Base-by-base conservation (phyloP, 2,888 invertebrate genomes). In the Melinaea marsaeus region DNA sequence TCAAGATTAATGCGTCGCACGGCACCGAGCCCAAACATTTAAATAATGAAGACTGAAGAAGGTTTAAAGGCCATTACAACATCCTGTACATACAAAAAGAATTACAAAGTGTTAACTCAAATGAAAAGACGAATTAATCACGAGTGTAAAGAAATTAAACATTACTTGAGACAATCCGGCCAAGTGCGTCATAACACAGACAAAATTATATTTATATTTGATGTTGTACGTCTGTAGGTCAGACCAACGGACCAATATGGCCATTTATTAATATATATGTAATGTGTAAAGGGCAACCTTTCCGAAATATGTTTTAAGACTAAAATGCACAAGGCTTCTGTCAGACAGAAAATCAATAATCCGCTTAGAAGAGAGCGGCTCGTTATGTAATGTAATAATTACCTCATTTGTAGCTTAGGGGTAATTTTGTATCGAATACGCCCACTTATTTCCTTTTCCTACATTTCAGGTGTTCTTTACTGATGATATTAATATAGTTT, bases 311-410 rank as follows among this genome's bases (percentile, higher is more conserved):
- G 5, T 51, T 32, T 22, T 51, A 32, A 51, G 51, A 32, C 51
- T 32, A 32, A 32, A n/a, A 22, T 7, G 32, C 51, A 32, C 32
- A 9, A 9, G 51, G 51, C 51, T 51, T 51, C 51, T 32, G 9
- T 32, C 32, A n/a, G n/a, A 51, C 51, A 7, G 32, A 51, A 51
- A 32, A 51, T 51, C 51, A 51, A 51, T 51, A 51, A 7, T 32
- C 48, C 32, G 32, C 51, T 51, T 7, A 32, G 22, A 4, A 51
- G 7, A 7, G 22, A 51, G n/a, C 48, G n/a, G 13, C 13, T 48
- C 48, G 48, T 48, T n/a, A 22, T 6, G 13, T 48, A 5, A 48
- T 48, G 7, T 9, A 22, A n/a, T 7, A 32, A 32, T 51, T 32
- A 51, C 3, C 51, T 51, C 51, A 32, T 51, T 51, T n/a, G 32